A percentile compares a stretch with the other conserved stretches of the same genome.
phyloP scores from a whole-genome alignment of 2,888 invertebrate species.

The Synergus gifuensis region DNA sequence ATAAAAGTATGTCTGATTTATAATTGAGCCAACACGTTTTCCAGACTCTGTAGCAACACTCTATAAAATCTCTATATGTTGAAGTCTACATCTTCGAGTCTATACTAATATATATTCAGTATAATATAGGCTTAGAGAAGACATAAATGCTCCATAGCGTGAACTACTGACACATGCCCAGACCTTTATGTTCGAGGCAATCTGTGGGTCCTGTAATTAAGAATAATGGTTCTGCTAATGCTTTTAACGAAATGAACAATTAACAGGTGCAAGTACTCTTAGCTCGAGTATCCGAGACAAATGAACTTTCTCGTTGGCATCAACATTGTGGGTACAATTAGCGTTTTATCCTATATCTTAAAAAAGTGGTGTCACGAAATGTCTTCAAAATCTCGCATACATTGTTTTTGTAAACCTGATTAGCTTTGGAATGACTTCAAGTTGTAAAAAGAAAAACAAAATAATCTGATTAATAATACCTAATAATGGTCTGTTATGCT shows the following conservation, averaged over 20 bases:
- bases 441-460: too few species aligned
- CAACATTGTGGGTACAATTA: too few species aligned
- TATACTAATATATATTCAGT: not conserved
- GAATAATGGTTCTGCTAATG: conserved; percentile 71
- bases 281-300: conserved; percentile 50
- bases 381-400: too few species aligned
- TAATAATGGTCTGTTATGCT: too few species aligned
- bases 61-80: not conserved
- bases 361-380: too few species aligned
- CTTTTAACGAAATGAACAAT: conserved; percentile 72
- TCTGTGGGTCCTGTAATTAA: conserved; percentile 65
- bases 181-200: conserved; percentile 19
- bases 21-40: too few species aligned
- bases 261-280: conserved; percentile 61
- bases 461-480: too few species aligned
- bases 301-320: conserved; percentile 38
- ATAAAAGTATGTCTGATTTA: too few species aligned
- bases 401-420: too few species aligned
- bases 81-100: not conserved
- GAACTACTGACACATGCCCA: conserved; percentile 47
- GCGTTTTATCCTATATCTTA: too few species aligned
- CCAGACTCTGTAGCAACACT: not conserved
- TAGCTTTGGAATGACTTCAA: too few species aligned
- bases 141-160: conserved; percentile 45
- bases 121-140: conserved; percentile 21